Percentiles rank a stretch among this genome's conserved stretches.
Conservation (phyloP, 1,140 invertebrate species). For the Platyscapa corneri region DNA sequence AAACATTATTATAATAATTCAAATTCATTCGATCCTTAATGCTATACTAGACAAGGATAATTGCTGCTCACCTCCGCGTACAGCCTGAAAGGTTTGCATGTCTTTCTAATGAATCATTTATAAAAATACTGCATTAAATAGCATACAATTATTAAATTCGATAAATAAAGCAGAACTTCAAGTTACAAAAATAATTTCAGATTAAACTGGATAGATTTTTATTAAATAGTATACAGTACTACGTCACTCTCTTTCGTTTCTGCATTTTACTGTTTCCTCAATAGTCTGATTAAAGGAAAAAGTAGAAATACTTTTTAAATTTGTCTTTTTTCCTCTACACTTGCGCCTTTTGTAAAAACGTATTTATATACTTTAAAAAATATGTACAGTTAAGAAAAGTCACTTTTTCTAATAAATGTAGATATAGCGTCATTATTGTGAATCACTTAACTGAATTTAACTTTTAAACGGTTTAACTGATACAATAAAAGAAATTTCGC, state of each 20-base stretch:
- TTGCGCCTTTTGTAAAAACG: no score
- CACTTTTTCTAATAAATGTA: background rate
- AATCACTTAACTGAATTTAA: background rate
- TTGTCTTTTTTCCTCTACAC: background rate
- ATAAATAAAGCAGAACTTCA: background rate
- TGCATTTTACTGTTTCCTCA: background rate
- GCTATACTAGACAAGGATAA: background rate
- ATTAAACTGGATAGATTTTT: background rate
- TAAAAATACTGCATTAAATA: background rate
- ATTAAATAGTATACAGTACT: background rate
- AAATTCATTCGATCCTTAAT: background rate
- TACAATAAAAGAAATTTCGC: background rate
- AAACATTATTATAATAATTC: constrained; percentile 28
- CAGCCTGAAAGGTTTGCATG: background rate
- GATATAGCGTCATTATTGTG: background rate
- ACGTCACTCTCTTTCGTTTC: background rate
- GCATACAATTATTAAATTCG: background rate
- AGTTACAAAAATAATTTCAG: background rate
- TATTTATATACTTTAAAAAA: no score
- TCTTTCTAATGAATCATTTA: background rate
- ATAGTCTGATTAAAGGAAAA: background rate
- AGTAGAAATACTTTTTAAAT: background rate
- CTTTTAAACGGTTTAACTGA: background rate
- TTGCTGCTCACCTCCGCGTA: background rate
- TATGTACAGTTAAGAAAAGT: background rate